Evolutionary conservation across 2,113 vertebrate genomes (phyloP).

Genomic region (Apteryx owenii): DNA sequence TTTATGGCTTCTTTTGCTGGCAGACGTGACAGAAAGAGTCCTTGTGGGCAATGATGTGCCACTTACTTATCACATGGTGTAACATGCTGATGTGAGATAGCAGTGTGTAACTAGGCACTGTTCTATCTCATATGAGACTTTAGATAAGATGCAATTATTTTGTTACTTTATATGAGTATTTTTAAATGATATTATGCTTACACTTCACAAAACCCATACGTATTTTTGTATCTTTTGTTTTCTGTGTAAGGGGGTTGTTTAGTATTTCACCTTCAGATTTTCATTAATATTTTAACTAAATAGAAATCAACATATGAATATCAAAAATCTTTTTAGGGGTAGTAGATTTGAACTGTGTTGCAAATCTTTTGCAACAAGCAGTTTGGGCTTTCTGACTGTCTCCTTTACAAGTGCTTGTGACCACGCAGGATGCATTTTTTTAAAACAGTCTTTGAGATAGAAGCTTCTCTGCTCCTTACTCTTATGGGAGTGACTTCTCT

Average conservation of each 20-base stretch:
- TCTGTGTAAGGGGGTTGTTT: not conserved
- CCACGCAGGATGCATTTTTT: accelerated
- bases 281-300: not conserved
- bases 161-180: not conserved
- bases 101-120: accelerated
- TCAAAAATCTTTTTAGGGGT: not conserved
- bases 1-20: not conserved
- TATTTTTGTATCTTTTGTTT: not conserved
- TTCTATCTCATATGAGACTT: not conserved
- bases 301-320: not conserved
- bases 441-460: not conserved
- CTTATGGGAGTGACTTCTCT: not conserved
- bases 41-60: not conserved
- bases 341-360: accelerated
- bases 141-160: not conserved
- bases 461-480: not conserved
- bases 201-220: no score
- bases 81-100: accelerated
- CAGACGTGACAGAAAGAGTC: not conserved
- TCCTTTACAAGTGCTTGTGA: not conserved
- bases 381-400: not conserved
- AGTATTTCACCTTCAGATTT: not conserved
- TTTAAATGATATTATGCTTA: not conserved
- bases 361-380: not conserved
- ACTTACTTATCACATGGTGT: not conserved